Conservation (phyloP, 2,888 invertebrate genomes). For the Dynastes grantii region DNA sequence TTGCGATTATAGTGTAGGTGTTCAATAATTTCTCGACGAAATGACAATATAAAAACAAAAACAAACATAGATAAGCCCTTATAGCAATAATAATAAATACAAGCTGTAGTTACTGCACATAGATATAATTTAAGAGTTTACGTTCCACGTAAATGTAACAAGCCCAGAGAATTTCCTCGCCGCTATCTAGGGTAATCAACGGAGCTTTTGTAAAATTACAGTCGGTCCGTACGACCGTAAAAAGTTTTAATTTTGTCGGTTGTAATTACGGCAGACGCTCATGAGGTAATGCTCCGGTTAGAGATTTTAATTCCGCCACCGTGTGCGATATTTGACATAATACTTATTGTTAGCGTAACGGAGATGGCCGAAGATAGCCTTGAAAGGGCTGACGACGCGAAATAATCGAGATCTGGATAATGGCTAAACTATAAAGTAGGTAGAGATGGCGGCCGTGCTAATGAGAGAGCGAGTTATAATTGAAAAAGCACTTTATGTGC, state of each 20-base stretch:
- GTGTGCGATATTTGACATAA: neutral
- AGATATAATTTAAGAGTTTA: conserved; percentile 19
- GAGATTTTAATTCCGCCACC: conserved; percentile 26
- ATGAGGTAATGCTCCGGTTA: neutral
- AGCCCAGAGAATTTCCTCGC: neutral
- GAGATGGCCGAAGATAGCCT: neutral
- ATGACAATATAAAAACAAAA: too few relatives aligned
- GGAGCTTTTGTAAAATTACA: conserved; percentile 39
- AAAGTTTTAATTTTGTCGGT: conserved; percentile 39
- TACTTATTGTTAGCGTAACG: neutral
- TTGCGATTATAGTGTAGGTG: too few relatives aligned
- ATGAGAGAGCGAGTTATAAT: neutral
- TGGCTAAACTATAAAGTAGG: neutral
- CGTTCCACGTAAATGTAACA: neutral
- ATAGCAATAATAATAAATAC: too few relatives aligned
- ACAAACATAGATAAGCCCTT: too few relatives aligned
- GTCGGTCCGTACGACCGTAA: conserved; percentile 24
- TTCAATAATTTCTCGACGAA: too few relatives aligned
- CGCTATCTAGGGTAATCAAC: conserved; percentile 7
- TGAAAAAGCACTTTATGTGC: neutral
- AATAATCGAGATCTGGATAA: neutral
- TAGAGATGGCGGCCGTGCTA: neutral
- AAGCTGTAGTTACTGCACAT: neutral
- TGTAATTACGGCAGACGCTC: conserved; percentile 33
- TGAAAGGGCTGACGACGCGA: conserved; percentile 3